These are phyloP conservation scores for Steatornis caripensis DNA, from an alignment of 2,113 vertebrate genomes.

Conservation along the genomic window DNA sequence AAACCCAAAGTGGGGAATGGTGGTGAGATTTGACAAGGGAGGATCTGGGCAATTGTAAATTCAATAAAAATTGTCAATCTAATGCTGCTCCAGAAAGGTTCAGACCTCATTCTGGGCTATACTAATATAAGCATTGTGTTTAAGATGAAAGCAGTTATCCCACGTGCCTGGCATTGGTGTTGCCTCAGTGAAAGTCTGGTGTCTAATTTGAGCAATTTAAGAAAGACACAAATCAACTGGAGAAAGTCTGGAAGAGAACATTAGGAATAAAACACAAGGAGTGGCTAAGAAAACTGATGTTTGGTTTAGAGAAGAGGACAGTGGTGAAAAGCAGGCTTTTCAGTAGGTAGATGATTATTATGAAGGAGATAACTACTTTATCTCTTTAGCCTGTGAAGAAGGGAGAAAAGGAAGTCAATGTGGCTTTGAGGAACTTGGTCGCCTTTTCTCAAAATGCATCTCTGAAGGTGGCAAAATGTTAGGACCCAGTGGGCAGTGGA, in stretches of 20 bases:
- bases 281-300: not conserved
- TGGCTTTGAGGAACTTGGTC: not conserved
- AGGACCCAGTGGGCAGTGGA: not conserved
- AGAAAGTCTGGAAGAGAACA: not conserved
- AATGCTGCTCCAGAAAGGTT: not conserved
- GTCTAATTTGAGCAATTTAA: not conserved
- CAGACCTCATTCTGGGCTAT: not conserved
- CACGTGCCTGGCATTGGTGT: not conserved
- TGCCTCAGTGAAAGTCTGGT: not conserved
- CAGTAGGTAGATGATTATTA: not conserved
- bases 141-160: not conserved
- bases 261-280: not conserved
- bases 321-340: not conserved
- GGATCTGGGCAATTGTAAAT: not conserved
- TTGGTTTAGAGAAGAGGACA: not conserved
- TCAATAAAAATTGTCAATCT: not conserved
- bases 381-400: not conserved
- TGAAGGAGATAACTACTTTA: not conserved
- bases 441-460: not conserved
- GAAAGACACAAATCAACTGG: not conserved
- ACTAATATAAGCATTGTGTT: not conserved
- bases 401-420: not conserved
- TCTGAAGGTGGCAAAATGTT: not conserved
- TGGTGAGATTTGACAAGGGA: not conserved
- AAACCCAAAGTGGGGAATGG: not conserved